Evolutionary conservation across 2,113 vertebrate genomes (phyloP), one percentile per base, ranked within the genome.

Genomic region (Vulpes ferrilata): DNA sequence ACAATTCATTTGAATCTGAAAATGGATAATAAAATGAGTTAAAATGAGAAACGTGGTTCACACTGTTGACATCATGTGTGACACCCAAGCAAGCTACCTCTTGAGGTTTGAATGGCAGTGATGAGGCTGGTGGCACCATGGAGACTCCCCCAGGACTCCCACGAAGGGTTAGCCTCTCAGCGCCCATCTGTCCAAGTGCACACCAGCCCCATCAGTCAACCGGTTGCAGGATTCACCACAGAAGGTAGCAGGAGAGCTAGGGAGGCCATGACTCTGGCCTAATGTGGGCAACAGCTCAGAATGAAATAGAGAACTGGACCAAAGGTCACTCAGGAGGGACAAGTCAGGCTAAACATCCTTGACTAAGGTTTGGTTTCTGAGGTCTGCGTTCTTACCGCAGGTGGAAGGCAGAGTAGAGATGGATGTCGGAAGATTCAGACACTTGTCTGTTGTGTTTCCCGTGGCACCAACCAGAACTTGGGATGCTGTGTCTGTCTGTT

Each of bases 41-140:
- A 22, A 43, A 76, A 69, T 12, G 35, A 67, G 73, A 38, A 22
- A 30, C 10, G 22, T 15, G 3, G 3, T 22, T 19, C 12, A 83
- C 15, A 15, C 25, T 3, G 22, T 30, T 11, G 1, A 7, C 30
- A 35, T 19, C 48, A 30, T 25, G 6, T 7, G 22, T 17, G 23
- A 32, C 62, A 19, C 32, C 1, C 13, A 30, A 10, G 2, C 13
- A 30, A 10, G 38, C 35, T 5, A 1, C 32, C 76, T 74, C 5
- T 67, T 60, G 25, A 81, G 25, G 67, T 16, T 17, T 57, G 22
- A 38, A 69, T 1, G 0, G 43, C 3, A 17, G 20, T 9, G 1
- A 79, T 32, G 10, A 19, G 38, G 22, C 30, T 11, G 2, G 91
- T 11, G 9, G 5, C 3, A 1, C 59, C 0, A 0, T 1, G 16